Evolutionary conservation across 37 sponge, comb jelly and placozoan species (phyloP).

Genomic region (Halisarca cf. caerulea): DNA sequence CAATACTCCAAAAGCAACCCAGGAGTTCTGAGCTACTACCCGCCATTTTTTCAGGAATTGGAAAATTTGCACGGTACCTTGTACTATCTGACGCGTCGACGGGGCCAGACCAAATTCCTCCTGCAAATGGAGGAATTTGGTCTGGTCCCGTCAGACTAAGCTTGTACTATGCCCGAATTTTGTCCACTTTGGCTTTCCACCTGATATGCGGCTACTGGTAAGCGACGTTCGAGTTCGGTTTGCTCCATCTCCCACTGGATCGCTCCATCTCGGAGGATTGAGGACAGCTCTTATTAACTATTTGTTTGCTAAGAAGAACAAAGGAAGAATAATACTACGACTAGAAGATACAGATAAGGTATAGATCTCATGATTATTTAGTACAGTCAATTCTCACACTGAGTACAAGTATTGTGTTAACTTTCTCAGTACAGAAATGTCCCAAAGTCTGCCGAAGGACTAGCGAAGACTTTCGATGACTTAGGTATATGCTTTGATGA

Average conservation of each 20-base stretch:
- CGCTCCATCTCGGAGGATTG: constrained; percentile 85
- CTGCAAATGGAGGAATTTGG: too few species aligned
- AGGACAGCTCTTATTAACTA: constrained; percentile 88
- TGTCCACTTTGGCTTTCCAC: too few species aligned
- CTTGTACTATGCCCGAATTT: too few species aligned
- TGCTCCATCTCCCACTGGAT: constrained; percentile 91
- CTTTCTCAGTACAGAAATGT: constrained; percentile 46
- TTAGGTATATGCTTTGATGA: constrained; percentile 77
- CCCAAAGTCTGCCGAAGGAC: constrained; percentile 36
- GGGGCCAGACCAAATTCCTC: too few species aligned
- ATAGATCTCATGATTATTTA: not conserved
- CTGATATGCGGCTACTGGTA: too few species aligned
- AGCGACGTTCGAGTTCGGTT: constrained; percentile 87
- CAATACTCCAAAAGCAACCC: too few species aligned
- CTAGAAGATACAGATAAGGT: constrained; percentile 88
- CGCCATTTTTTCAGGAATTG: too few species aligned
- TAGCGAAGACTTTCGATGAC: constrained; percentile 51
- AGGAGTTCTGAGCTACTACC: too few species aligned
- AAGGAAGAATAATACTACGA: constrained; percentile 64
- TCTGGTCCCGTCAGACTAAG: too few species aligned
- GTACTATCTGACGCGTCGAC: too few species aligned
- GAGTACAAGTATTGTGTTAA: not conserved
- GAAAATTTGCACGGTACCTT: too few species aligned
- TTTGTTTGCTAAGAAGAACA: constrained; percentile 67
- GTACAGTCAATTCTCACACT: not conserved